Percentiles rank a stretch among this genome's conserved stretches.
Evolutionary conservation across 2,797 vertebrate species (phyloP).

Genomic region (Lemur catta): DNA sequence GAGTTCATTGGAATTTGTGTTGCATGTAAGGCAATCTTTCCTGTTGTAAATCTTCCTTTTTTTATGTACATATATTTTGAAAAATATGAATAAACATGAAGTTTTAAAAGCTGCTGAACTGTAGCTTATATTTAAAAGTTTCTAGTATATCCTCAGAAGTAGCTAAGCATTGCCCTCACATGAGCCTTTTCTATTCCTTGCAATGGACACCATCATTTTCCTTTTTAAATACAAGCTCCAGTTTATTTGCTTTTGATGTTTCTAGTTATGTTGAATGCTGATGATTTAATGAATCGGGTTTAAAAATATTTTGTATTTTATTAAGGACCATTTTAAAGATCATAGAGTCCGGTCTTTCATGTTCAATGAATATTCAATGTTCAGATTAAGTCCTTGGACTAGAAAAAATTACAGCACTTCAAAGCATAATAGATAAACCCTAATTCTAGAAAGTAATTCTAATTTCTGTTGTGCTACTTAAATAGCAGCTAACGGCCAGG

Average conservation of each 20-base stretch:
- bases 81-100: constrained; percentile 80
- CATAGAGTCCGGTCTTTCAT: background rate
- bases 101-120: constrained; percentile 77
- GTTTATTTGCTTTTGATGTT: constrained; percentile 31
- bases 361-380: background rate
- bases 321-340: background rate
- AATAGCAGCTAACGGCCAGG: too few species aligned
- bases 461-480: background rate
- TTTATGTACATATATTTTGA: constrained; percentile 83
- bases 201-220: background rate
- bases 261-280: background rate
- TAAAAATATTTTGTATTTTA: background rate
- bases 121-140: constrained; percentile 64
- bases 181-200: background rate
- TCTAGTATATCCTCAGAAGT: background rate
- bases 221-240: constrained; percentile 42
- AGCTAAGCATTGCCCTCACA: background rate
- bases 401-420: background rate
- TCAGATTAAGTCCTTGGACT: background rate
- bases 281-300: background rate
- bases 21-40: constrained; percentile 82
- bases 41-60: constrained; percentile 82
- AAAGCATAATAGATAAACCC: background rate
- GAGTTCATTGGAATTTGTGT: constrained; percentile 74
- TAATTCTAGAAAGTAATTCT: background rate